Conservation (phyloP, 2,888 invertebrate species). For the Odontocolon sp. region DNA sequence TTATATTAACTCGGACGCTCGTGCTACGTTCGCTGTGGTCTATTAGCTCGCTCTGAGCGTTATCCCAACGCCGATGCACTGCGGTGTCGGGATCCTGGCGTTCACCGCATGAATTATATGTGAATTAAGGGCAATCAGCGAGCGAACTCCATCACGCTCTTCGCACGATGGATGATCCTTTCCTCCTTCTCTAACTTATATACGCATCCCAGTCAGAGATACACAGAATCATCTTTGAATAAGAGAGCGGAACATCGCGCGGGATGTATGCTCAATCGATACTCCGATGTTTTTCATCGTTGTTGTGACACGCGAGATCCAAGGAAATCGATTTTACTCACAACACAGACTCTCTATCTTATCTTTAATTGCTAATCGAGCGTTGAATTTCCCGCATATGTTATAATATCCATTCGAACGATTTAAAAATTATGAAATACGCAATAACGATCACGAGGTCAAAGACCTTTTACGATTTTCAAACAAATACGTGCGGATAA, state of each 20-base stretch:
- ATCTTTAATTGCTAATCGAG: constrained; percentile 38
- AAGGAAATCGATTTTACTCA: constrained; percentile 47
- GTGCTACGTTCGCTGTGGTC: constrained; percentile 42
- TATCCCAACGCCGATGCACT: constrained; percentile 53
- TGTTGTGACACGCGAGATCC: constrained; percentile 51
- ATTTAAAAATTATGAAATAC: constrained; percentile 28
- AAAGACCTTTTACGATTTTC: not conserved
- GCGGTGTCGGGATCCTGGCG: constrained; percentile 15
- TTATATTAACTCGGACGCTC: constrained; percentile 68
- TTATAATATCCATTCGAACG: not conserved
- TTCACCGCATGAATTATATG: constrained; percentile 69
- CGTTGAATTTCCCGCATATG: constrained; percentile 26
- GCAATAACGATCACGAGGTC: not conserved
- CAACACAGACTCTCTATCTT: not conserved
- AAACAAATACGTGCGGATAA: not conserved
- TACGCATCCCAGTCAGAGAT: not conserved
- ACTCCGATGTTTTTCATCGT: not conserved
- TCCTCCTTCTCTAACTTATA: constrained; percentile 9
- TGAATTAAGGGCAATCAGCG: constrained; percentile 74
- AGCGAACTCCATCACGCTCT: constrained; percentile 24
- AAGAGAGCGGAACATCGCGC: constrained; percentile 35
- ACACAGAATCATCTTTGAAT: constrained; percentile 33
- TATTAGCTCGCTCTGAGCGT: constrained; percentile 43
- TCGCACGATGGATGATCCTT: constrained; percentile 25
- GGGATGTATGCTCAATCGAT: constrained; percentile 11